A percentile compares a stretch with the other conserved stretches of the same genome.
Evolutionary conservation across 2,888 invertebrate species (phyloP).

Genomic region (Drosophila aldrichi): DNA sequence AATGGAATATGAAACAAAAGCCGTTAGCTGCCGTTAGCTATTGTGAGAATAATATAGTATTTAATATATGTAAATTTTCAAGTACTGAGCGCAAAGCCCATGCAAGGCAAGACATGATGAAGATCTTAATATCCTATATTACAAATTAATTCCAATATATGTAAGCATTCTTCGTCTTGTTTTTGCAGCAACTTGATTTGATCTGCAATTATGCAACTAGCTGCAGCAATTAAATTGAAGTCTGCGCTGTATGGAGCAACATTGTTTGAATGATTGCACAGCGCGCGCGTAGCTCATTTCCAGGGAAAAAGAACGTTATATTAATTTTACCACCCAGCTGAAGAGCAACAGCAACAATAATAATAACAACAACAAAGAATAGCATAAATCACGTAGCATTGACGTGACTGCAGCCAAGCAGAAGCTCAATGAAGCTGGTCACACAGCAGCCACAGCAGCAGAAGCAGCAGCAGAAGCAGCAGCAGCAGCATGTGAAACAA

Average conservation of each 20-base stretch:
- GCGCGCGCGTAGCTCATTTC: conserved; percentile 57
- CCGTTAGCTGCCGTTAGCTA: not conserved
- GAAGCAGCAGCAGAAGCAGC: conserved; percentile 15
- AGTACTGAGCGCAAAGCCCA: not conserved
- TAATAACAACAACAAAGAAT: conserved; percentile 1
- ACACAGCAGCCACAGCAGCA: conserved; percentile 30
- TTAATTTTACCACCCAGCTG: conserved; percentile 65
- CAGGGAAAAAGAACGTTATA: conserved; percentile 74
- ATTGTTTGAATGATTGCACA: conserved; percentile 60
- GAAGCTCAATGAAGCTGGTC: conserved; percentile 74
- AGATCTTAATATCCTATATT: conserved; percentile 2
- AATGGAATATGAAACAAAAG: not conserved
- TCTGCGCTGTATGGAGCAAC: conserved; percentile 31
- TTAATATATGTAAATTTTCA: not conserved
- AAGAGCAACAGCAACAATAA: conserved; percentile 6
- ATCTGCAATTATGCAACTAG: conserved; percentile 60
- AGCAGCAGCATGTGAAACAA: conserved; percentile 49
- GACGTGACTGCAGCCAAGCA: conserved; percentile 74
- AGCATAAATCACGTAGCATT: conserved; percentile 63
- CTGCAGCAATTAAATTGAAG: conserved; percentile 64
- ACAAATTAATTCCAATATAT: not conserved
- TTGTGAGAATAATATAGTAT: not conserved
- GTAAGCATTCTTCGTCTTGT: not conserved
- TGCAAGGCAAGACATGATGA: not conserved
- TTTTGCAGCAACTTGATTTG: conserved; percentile 28